These are phyloP conservation scores for Pangasius djambal DNA, from an alignment of 2,797 vertebrate species.

Conservation along the genomic window DNA sequence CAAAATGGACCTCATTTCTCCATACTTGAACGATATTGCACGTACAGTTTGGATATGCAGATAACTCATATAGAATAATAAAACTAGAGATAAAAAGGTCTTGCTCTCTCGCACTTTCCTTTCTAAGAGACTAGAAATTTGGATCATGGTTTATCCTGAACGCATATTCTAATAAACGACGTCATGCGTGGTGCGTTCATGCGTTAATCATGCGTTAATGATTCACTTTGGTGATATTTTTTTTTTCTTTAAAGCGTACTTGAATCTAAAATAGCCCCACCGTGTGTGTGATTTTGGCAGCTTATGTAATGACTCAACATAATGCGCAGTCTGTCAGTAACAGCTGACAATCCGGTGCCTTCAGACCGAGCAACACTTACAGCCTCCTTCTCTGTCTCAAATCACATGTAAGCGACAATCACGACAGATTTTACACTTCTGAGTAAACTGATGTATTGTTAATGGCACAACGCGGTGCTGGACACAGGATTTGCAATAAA, in stretches of 20 bases:
- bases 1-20: neutral
- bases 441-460: neutral
- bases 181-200: neutral
- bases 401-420: neutral
- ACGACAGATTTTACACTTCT: no score
- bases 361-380: slow-evolving; percentile 46
- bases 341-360: slow-evolving; percentile 45
- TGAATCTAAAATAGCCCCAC: slow-evolving; percentile 35
- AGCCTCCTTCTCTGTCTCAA: neutral
- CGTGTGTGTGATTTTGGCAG: slow-evolving; percentile 19
- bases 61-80: neutral
- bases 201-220: slow-evolving; percentile 7
- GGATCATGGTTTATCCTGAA: neutral
- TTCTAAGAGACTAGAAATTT: neutral
- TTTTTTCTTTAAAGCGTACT: neutral
- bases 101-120: neutral
- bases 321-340: slow-evolving; percentile 51
- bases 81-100: no score
- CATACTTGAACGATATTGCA: neutral
- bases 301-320: slow-evolving; percentile 55
- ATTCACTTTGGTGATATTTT: neutral
- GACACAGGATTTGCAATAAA: neutral
- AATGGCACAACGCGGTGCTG: neutral
- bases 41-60: neutral
- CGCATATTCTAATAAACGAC: neutral